A percentile compares a stretch with the other conserved stretches of the same genome.
These are phyloP conservation scores for Cuniculus paca DNA, from an alignment of 2,797 vertebrate species.

Conservation along the genomic window DNA sequence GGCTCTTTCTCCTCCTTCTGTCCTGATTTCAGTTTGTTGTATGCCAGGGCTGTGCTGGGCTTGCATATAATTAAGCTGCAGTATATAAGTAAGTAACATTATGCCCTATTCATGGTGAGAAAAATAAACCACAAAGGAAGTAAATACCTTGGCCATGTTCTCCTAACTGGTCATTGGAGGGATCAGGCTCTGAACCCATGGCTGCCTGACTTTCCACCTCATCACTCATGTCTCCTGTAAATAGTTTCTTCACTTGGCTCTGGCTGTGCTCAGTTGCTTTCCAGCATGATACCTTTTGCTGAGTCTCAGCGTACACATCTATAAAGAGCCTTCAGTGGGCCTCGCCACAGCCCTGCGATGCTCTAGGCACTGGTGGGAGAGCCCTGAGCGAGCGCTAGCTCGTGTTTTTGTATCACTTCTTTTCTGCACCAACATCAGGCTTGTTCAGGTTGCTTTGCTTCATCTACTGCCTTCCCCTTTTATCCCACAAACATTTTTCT, in stretches of 20 bases:
- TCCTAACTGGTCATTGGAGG: fast-evolving
- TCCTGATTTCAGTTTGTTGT: neutral
- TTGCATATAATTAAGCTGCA: neutral
- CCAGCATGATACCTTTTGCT: neutral
- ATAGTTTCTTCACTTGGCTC: neutral
- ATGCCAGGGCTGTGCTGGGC: neutral
- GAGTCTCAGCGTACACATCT: too few species aligned
- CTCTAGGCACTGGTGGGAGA: neutral
- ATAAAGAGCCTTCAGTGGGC: neutral
- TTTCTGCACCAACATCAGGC: neutral
- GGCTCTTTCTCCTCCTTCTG: neutral
- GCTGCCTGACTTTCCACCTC: neutral
- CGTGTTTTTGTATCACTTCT: neutral
- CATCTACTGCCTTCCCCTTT: neutral
- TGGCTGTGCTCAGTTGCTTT: neutral
- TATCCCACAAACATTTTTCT: neutral
- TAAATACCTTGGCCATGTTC: neutral
- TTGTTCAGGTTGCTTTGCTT: neutral
- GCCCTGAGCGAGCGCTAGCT: neutral
- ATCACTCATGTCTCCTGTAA: neutral
- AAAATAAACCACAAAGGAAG: neutral
- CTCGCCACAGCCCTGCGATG: neutral
- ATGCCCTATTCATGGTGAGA: neutral
- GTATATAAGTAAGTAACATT: neutral
- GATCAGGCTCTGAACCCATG: neutral